Conservation (phyloP, 2,113 vertebrate genomes). For the Cepphus grylle region DNA sequence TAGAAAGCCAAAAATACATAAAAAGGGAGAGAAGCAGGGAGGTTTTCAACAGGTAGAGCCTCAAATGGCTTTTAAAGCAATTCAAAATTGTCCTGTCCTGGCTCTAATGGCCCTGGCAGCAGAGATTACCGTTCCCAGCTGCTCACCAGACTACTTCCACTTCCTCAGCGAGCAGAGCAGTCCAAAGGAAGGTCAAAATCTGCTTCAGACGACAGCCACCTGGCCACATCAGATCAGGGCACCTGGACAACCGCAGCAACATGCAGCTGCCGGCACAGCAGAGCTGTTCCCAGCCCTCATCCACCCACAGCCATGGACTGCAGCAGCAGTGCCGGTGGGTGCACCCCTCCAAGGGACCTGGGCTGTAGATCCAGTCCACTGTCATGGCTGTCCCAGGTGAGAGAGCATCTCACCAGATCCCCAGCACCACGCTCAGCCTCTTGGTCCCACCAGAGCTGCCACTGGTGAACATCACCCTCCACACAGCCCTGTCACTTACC, state of each 20-base stretch:
- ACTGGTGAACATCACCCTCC: not conserved
- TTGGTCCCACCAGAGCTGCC: not conserved
- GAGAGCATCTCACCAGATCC: not conserved
- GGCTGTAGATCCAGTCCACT: not conserved
- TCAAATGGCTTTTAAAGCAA: not conserved
- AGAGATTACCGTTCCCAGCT: not conserved
- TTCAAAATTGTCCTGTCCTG: not conserved
- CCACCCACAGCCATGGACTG: fast-evolving
- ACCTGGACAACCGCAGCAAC: not conserved
- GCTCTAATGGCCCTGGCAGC: not conserved
- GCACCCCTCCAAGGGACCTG: not conserved
- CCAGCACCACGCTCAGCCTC: fast-evolving
- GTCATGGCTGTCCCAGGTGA: fast-evolving
- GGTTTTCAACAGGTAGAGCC: not conserved
- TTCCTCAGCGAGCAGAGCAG: not conserved
- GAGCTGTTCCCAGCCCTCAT: not conserved
- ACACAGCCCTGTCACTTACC: not conserved
- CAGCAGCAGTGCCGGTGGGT: not conserved
- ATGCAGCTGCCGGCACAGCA: fast-evolving
- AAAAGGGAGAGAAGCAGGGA: not conserved
- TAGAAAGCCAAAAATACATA: not conserved
- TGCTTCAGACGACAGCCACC: not conserved
- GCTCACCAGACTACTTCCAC: not conserved
- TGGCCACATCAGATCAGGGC: not conserved
- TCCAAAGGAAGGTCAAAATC: not conserved